Conservation (phyloP, 2,113 vertebrate genomes). For the Phrynocephalus versicolor region DNA sequence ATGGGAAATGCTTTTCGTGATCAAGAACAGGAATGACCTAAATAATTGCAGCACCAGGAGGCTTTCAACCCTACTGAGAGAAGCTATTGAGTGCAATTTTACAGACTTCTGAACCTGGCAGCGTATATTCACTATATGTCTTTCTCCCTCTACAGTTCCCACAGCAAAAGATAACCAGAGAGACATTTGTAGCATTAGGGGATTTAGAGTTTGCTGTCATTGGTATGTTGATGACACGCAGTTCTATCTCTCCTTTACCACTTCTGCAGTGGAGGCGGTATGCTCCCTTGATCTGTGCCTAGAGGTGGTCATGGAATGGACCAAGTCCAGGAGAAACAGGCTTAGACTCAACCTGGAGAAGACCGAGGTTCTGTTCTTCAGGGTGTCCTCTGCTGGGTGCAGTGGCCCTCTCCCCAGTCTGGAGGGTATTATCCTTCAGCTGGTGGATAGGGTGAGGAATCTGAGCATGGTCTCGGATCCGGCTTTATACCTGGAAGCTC, state of each 20-base stretch:
- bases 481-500: too few relatives aligned
- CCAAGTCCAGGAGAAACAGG: background rate
- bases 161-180: background rate
- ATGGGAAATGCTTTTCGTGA: constrained; percentile 36
- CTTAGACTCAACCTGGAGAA: background rate
- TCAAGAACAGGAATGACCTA: constrained; percentile 18
- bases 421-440: too few relatives aligned
- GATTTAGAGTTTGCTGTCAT: too few relatives aligned
- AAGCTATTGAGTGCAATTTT: background rate
- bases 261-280: background rate
- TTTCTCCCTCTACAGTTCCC: background rate
- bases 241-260: too few relatives aligned
- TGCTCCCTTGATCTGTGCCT: too few relatives aligned
- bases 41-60: constrained; percentile 44
- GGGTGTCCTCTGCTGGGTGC: too few relatives aligned
- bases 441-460: too few relatives aligned
- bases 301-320: too few relatives aligned
- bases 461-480: too few relatives aligned
- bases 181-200: background rate
- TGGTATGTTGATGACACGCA: too few relatives aligned
- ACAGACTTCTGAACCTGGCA: background rate
- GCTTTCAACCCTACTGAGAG: constrained; percentile 39
- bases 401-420: too few relatives aligned
- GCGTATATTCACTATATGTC: background rate
- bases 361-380: too few relatives aligned